Percentiles rank a stretch among this genome's conserved stretches.
phyloP scores from a whole-genome alignment of 2,888 invertebrate genomes.

The Marasmarcha lunaedactyla region DNA sequence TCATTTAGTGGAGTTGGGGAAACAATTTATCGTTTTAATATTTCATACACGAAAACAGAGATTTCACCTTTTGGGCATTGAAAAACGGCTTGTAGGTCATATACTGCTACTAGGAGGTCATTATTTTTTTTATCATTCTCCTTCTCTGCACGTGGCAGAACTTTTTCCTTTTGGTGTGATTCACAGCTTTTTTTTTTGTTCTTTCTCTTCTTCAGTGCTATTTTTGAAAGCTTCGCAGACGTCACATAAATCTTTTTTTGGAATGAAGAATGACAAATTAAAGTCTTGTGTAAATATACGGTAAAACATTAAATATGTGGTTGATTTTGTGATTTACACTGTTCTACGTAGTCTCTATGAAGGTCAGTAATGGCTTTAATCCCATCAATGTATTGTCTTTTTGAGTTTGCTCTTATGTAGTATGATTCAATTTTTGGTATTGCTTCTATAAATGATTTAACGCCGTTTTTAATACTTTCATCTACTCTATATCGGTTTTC shows the following conservation, averaged over 20 bases:
- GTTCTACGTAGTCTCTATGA: constrained; percentile 16
- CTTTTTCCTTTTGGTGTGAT: constrained; percentile 7
- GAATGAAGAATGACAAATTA: constrained; percentile 16
- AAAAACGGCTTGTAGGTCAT: constrained; percentile 17
- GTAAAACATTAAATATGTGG: constrained; percentile 16
- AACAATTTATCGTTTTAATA: no score
- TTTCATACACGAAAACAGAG: background rate
- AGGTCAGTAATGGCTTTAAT: constrained; percentile 15
- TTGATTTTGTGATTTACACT: constrained; percentile 10
- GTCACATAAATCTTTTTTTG: constrained; percentile 18
- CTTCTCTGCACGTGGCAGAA: constrained; percentile 8
- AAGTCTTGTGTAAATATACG: constrained; percentile 17
- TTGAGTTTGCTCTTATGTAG: constrained; percentile 11
- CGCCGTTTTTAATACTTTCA: constrained; percentile 9
- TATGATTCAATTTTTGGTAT: constrained; percentile 12
- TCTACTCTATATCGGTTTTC: constrained; percentile 9
- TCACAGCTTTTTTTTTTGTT: constrained; percentile 9
- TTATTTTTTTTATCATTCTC: constrained; percentile 10
- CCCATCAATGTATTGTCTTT: constrained; percentile 13
- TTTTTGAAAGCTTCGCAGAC: constrained; percentile 15
- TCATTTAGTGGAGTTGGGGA: no score
- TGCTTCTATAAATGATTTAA: constrained; percentile 9
- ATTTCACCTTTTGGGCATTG: constrained; percentile 12
- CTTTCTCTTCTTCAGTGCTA: constrained; percentile 10
- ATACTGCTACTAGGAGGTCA: constrained; percentile 9